These are phyloP conservation scores for Globodera rostochiensis DNA, from an alignment of 1,140 invertebrate species.

Conservation along the genomic window DNA sequence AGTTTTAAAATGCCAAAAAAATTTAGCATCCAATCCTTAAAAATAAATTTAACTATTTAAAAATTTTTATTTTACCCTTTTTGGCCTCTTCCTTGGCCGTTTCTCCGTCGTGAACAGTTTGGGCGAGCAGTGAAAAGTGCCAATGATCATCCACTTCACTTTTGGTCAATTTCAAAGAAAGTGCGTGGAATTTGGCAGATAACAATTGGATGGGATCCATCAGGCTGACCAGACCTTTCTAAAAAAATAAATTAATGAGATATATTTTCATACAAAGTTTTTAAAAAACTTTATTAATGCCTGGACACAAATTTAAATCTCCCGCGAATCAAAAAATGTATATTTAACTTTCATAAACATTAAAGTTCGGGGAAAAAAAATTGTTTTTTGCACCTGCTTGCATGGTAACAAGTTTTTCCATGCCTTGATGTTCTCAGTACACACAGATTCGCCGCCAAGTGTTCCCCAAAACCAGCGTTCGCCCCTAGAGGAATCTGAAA, in stretches of 20 bases:
- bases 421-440: slow-evolving; percentile 32
- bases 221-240: slow-evolving; percentile 30
- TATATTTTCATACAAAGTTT: too few relatives aligned
- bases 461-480: slow-evolving; percentile 31
- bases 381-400: slow-evolving; percentile 16
- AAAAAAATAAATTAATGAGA: not conserved
- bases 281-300: too few relatives aligned
- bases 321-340: too few relatives aligned
- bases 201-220: slow-evolving; percentile 30
- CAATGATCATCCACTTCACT: not conserved
- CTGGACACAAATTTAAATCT: too few relatives aligned
- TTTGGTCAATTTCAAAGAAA: slow-evolving; percentile 14
- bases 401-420: slow-evolving; percentile 40
- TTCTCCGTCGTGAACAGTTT: slow-evolving; percentile 8
- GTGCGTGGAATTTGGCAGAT: slow-evolving; percentile 32
- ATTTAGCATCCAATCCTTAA: too few relatives aligned
- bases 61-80: not conserved
- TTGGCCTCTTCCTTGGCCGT: not conserved
- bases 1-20: too few relatives aligned
- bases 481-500: not conserved
- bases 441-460: slow-evolving; percentile 28
- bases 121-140: not conserved
- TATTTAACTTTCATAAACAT: too few relatives aligned
- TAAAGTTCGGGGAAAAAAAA: too few relatives aligned
- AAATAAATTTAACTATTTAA: too few relatives aligned